Evolutionary conservation across 2,888 invertebrate genomes (phyloP).

Genomic region (Tachina grossa): DNA sequence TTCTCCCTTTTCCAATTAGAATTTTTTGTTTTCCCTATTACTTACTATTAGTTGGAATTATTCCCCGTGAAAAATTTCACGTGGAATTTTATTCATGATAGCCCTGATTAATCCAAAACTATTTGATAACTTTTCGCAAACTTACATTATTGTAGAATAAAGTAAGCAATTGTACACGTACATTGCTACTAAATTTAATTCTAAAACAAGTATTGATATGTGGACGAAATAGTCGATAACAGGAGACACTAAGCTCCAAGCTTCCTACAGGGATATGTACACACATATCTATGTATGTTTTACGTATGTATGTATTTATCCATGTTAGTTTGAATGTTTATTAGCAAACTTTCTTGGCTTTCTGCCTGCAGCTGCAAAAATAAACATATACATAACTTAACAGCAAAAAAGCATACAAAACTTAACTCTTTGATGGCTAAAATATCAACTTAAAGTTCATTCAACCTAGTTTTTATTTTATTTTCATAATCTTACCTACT

Average conservation of each 20-base stretch:
- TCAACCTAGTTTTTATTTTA: slow-evolving; percentile 35
- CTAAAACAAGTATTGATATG: too few relatives aligned
- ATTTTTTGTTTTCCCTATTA: too few relatives aligned
- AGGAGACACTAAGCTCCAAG: neutral
- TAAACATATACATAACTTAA: neutral
- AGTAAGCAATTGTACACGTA: too few relatives aligned
- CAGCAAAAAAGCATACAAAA: slow-evolving; percentile 31
- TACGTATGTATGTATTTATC: neutral
- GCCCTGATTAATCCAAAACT: too few relatives aligned
- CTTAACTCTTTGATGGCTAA: slow-evolving; percentile 48
- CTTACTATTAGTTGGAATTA: too few relatives aligned
- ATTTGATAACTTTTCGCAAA: too few relatives aligned
- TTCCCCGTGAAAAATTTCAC: too few relatives aligned
- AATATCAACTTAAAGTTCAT: slow-evolving; percentile 59
- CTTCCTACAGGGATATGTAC: neutral
- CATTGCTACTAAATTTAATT: too few relatives aligned
- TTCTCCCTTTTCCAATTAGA: too few relatives aligned
- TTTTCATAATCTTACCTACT: neutral
- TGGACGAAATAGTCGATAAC: too few relatives aligned
- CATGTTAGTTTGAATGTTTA: slow-evolving; percentile 6
- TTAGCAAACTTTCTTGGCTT: slow-evolving; percentile 51
- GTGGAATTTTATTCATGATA: too few relatives aligned
- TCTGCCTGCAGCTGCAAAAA: slow-evolving; percentile 66
- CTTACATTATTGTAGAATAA: too few relatives aligned
- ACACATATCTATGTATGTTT: neutral